A percentile compares a stretch with the other conserved stretches of the same genome.
Conservation (phyloP, 2,113 vertebrate species). For the Myiopsitta monachus region DNA sequence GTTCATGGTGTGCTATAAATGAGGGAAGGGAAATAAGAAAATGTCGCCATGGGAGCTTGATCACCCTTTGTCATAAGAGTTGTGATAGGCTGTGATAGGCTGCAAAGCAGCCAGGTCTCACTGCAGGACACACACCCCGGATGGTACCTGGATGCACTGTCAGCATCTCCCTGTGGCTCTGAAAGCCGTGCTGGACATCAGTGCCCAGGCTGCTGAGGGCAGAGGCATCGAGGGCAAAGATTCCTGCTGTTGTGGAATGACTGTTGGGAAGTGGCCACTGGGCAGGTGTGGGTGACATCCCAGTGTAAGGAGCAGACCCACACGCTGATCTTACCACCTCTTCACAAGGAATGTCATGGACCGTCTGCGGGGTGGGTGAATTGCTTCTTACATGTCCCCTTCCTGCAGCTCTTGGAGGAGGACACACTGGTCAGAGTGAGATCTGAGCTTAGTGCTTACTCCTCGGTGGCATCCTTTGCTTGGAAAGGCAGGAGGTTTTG, state of each 20-base stretch:
- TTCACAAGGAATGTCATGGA: accelerated
- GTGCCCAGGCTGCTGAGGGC: background rate
- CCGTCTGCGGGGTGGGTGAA: background rate
- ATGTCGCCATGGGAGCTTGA: background rate
- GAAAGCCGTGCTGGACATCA: background rate
- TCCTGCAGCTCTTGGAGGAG: background rate
- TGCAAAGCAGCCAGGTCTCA: background rate
- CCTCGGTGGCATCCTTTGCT: background rate
- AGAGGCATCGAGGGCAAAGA: background rate
- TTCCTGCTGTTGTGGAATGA: background rate
- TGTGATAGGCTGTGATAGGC: accelerated
- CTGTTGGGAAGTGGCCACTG: accelerated
- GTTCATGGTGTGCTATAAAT: background rate
- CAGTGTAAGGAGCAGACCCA: background rate
- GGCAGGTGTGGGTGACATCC: background rate
- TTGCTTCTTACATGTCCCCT: accelerated
- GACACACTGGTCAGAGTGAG: accelerated
- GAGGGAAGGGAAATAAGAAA: background rate
- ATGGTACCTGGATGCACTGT: accelerated
- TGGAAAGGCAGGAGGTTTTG: background rate
- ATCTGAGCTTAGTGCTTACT: background rate
- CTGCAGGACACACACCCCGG: background rate
- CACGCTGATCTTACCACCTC: no score
- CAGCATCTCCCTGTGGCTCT: background rate
- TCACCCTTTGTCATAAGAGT: background rate